Conservation (phyloP, 2,113 vertebrate genomes). For the Amphiprion percula region DNA sequence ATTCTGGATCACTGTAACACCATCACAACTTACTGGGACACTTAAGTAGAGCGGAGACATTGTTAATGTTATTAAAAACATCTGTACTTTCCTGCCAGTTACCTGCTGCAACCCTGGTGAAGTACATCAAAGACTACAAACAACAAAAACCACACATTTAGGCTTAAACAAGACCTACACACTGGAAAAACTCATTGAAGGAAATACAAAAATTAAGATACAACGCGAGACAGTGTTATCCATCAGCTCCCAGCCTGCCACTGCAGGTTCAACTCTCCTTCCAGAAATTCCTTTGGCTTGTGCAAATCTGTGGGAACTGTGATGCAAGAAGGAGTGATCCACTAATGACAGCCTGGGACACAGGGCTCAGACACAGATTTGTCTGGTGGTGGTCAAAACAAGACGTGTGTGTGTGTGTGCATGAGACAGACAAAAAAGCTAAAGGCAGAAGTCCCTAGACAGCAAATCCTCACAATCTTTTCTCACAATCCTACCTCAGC, state of each 20-base stretch:
- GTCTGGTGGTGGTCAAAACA: constrained; percentile 44
- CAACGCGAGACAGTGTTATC: neutral
- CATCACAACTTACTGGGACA: neutral
- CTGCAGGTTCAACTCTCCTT: neutral
- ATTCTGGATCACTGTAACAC: neutral
- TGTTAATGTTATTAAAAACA: neutral
- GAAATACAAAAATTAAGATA: neutral
- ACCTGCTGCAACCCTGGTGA: neutral
- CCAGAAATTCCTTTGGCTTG: constrained; percentile 51
- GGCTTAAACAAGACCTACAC: neutral
- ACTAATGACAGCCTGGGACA: constrained; percentile 58
- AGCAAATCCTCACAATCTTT: constrained; percentile 40
- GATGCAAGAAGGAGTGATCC: constrained; percentile 57
- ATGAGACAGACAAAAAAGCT: constrained; percentile 1
- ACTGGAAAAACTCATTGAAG: neutral
- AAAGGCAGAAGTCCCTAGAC: constrained; percentile 48
- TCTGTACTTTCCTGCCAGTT: neutral
- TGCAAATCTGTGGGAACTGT: constrained; percentile 35
- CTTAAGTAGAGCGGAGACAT: neutral
- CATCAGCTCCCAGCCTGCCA: neutral
- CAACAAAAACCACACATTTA: neutral
- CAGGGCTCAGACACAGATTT: constrained; percentile 73
- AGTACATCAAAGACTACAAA: neutral
- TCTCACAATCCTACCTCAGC: constrained; percentile 12
- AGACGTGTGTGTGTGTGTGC: constrained; percentile 1